Percentiles rank a stretch among this genome's conserved stretches.
These are phyloP conservation scores for Scolopax rusticola DNA, from an alignment of 2,797 vertebrate species.

Conservation along the genomic window DNA sequence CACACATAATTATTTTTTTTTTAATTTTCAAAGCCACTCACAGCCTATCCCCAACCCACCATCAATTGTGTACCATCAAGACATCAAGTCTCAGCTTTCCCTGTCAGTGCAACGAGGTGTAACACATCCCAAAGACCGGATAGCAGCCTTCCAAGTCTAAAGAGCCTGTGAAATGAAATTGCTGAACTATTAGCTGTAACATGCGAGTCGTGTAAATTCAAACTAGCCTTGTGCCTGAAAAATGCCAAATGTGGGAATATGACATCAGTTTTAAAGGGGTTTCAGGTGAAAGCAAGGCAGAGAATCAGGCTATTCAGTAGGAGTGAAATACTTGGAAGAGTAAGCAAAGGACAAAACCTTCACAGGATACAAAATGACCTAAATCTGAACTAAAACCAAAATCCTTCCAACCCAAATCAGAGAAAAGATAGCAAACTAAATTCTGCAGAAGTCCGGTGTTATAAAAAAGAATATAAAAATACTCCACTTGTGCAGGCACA, in stretches of 20 bases:
- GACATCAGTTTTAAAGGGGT: not conserved
- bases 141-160: not conserved
- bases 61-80: not conserved
- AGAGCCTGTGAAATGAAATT: not conserved
- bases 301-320: not conserved
- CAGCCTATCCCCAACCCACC: not conserved
- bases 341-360: not conserved
- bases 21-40: not conserved
- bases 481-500: not conserved
- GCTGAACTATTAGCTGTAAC: not conserved
- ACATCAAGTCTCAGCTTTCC: not conserved
- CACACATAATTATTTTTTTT: not conserved
- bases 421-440: not conserved
- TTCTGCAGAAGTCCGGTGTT: not conserved
- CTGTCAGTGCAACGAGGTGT: not conserved
- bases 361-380: not conserved
- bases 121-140: not conserved
- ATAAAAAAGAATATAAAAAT: not conserved
- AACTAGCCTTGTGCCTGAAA: not conserved
- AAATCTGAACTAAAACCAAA: not conserved
- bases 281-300: not conserved
- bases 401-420: not conserved
- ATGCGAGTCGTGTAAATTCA: not conserved
- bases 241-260: not conserved
- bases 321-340: not conserved